These are phyloP conservation scores for Oryzias javanicus DNA, from an alignment of 2,113 vertebrate genomes.

Conservation along the genomic window DNA sequence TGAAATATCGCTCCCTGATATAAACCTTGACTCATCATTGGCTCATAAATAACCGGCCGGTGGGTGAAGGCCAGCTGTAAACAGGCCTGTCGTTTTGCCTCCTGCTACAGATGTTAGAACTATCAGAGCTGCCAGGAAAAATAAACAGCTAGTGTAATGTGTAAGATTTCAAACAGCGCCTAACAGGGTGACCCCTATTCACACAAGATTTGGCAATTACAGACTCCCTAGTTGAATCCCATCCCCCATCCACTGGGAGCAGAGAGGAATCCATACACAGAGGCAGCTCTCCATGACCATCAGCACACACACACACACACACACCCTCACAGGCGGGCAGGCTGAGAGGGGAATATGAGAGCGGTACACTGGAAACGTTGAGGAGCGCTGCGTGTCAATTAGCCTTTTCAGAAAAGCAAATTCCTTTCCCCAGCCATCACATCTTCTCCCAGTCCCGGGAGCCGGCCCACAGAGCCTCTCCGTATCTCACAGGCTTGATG, in stretches of 20 bases:
- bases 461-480: slow-evolving; percentile 42
- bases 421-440: slow-evolving; percentile 62
- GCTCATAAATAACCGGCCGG: slow-evolving; percentile 56
- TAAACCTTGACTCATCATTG: slow-evolving; percentile 65
- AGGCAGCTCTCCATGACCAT: slow-evolving; percentile 69
- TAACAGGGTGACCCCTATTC: slow-evolving; percentile 68
- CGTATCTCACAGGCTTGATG: slow-evolving; percentile 39
- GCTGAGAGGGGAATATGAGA: slow-evolving; percentile 63
- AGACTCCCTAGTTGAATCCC: slow-evolving; percentile 66
- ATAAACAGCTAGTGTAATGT: slow-evolving; percentile 57
- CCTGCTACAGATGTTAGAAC: slow-evolving; percentile 56
- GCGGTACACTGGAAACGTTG: slow-evolving; percentile 61
- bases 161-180: slow-evolving; percentile 49
- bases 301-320: slow-evolving; percentile 54
- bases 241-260: slow-evolving; percentile 69
- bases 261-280: slow-evolving; percentile 69
- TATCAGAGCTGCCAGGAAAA: slow-evolving; percentile 39
- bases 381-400: slow-evolving; percentile 68
- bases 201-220: slow-evolving; percentile 77
- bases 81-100: slow-evolving; percentile 30
- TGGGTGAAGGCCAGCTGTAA: slow-evolving; percentile 47
- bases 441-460: slow-evolving; percentile 47
- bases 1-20: slow-evolving; percentile 50
- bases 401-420: slow-evolving; percentile 69
- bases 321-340: slow-evolving; percentile 41